phyloP scores from a whole-genome alignment of 2,797 vertebrate species.

The Trachops cirrhosus region DNA sequence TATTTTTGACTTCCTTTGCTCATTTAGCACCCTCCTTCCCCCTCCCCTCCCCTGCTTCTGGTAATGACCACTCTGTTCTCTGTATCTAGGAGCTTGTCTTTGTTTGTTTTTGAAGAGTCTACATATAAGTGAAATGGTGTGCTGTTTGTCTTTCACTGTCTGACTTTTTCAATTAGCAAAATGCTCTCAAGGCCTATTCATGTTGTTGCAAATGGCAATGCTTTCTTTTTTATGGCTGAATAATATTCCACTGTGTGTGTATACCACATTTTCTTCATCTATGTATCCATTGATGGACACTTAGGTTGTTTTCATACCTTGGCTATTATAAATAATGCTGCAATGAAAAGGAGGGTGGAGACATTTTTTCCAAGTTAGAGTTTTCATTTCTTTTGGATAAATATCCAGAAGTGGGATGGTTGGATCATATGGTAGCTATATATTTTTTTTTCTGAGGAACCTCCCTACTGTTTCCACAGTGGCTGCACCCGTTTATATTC shows the following conservation, averaged over 20 bases:
- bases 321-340: neutral
- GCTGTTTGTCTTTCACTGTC: neutral
- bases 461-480: neutral
- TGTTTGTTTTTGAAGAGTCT: neutral
- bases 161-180: neutral
- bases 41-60: neutral
- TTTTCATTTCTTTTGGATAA: neutral
- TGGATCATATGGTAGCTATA: neutral
- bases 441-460: neutral
- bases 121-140: neutral
- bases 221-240: neutral
- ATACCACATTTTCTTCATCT: neutral
- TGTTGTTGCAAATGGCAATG: neutral
- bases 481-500: neutral
- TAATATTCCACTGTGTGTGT: neutral
- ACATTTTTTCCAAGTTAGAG: neutral
- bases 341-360: neutral
- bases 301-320: neutral
- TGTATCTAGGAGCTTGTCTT: neutral
- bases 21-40: neutral
- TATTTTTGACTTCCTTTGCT: neutral
- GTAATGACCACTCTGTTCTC: neutral
- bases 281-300: neutral
- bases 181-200: neutral
- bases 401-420: neutral